A percentile compares a stretch with the other conserved stretches of the same genome.
These are phyloP conservation scores for Zaprionus davidi DNA, from an alignment of 1,140 invertebrate genomes.

Conservation along the genomic window DNA sequence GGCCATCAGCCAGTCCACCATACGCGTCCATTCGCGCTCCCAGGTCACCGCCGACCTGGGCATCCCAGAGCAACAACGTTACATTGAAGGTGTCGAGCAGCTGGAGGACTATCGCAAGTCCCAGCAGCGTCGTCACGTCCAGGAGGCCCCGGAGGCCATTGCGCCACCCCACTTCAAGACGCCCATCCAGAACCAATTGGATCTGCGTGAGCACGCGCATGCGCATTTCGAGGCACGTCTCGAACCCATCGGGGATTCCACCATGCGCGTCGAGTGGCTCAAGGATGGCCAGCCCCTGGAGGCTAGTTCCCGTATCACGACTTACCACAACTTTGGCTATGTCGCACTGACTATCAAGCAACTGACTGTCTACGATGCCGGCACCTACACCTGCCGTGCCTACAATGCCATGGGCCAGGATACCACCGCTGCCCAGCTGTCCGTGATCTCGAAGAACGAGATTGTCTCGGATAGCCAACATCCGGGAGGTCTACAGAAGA, in stretches of 20 bases:
- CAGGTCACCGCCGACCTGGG: constrained; percentile 94
- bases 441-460: constrained; percentile 93
- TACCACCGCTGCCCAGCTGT: constrained; percentile 93
- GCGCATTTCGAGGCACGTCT: constrained; percentile 98
- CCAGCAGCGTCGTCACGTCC: constrained; percentile 90
- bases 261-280: constrained; percentile 96
- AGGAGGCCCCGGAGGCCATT: constrained; percentile 91
- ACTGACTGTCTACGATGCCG: constrained; percentile 95
- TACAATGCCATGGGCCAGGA: constrained; percentile 95
- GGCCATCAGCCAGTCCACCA: constrained; percentile 91
- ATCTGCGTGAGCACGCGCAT: constrained; percentile 95
- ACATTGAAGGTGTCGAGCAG: constrained; percentile 96
- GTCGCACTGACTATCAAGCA: constrained; percentile 98
- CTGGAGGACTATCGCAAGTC: constrained; percentile 94
- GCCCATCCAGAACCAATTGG: constrained; percentile 94
- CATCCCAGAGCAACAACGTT: constrained; percentile 95
- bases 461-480: constrained; percentile 94
- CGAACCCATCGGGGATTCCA: constrained; percentile 96
- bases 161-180: constrained; percentile 95
- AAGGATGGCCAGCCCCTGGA: constrained; percentile 96
- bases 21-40: constrained; percentile 91
- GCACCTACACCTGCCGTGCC: constrained; percentile 95
- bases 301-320: constrained; percentile 96
- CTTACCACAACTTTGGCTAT: constrained; percentile 98
- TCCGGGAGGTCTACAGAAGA: constrained; percentile 93